Conservation (phyloP, 2,888 invertebrate genomes). For the Caenorhabditis macrosperma region DNA sequence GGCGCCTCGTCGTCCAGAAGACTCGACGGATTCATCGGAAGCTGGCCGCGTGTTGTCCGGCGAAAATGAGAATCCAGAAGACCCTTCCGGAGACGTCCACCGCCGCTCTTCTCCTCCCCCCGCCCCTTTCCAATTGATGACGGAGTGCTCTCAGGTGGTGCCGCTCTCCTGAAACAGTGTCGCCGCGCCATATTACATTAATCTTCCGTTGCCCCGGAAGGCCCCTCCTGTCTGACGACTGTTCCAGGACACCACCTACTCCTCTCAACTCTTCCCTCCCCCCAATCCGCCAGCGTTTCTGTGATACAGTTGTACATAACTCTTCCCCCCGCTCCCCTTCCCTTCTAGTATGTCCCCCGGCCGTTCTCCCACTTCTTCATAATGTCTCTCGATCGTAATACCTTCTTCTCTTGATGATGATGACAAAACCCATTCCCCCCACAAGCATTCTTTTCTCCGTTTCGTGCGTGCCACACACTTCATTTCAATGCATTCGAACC, state of each 20-base stretch:
- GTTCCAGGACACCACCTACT: conserved; percentile 58
- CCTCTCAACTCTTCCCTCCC: conserved; percentile 23
- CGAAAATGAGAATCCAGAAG: conserved; percentile 31
- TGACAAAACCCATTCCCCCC: not conserved
- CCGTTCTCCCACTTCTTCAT: conserved; percentile 5
- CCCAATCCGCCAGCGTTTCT: conserved; percentile 35
- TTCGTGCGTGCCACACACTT: conserved; percentile 17
- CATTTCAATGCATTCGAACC: conserved; percentile 30
- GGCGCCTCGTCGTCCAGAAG: conserved; percentile 3
- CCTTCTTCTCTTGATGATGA: not conserved
- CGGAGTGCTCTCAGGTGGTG: conserved; percentile 28
- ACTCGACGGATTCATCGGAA: conserved; percentile 21
- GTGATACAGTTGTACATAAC: conserved; percentile 55
- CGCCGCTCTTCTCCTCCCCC: conserved; percentile 11
- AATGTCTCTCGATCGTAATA: too few species aligned
- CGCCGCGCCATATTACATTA: conserved; percentile 59
- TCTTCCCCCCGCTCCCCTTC: not conserved
- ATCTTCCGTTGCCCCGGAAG: conserved; percentile 7
- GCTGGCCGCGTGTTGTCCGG: not conserved
- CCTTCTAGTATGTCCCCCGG: conserved; percentile 14
- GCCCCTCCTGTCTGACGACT: conserved; percentile 38
- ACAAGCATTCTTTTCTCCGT: conserved; percentile 15
- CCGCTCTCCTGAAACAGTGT: conserved; percentile 55
- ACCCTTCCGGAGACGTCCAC: not conserved
- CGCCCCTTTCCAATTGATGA: conserved; percentile 36